Evolutionary conservation across 2,113 vertebrate species (phyloP).

Genomic region (Caracal caracal): DNA sequence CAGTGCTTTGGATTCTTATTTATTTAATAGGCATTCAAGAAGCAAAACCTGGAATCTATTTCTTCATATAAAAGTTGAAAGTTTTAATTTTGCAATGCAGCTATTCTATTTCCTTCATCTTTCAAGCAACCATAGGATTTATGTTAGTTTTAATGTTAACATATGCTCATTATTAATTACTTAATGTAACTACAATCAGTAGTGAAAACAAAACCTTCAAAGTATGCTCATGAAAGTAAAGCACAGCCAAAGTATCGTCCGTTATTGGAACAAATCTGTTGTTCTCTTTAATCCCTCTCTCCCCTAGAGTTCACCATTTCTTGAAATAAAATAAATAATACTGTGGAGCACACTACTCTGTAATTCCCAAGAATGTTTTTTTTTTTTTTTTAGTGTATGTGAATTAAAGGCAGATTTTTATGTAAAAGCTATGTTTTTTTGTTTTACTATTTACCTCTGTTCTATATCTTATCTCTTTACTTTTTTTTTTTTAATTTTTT

Average conservation of each 20-base stretch:
- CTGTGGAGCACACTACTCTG: background rate
- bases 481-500: no score
- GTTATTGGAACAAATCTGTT: background rate
- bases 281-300: background rate
- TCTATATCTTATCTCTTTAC: background rate
- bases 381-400: background rate
- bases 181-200: background rate
- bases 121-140: conserved; percentile 5
- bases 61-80: background rate
- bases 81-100: background rate
- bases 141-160: background rate
- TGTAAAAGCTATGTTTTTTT: background rate
- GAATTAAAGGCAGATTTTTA: conserved; percentile 18
- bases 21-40: background rate
- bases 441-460: background rate
- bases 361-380: background rate
- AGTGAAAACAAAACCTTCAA: background rate
- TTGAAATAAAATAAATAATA: conserved; percentile 21
- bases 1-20: background rate
- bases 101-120: conserved; percentile 2
- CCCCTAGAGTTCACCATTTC: background rate
- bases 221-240: background rate
- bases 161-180: background rate
- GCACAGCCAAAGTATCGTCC: background rate
- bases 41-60: background rate